Evolutionary conservation across 2,797 vertebrate species (phyloP), one percentile per base, ranked within the genome.

Genomic region (Atherinosoma microstoma): DNA sequence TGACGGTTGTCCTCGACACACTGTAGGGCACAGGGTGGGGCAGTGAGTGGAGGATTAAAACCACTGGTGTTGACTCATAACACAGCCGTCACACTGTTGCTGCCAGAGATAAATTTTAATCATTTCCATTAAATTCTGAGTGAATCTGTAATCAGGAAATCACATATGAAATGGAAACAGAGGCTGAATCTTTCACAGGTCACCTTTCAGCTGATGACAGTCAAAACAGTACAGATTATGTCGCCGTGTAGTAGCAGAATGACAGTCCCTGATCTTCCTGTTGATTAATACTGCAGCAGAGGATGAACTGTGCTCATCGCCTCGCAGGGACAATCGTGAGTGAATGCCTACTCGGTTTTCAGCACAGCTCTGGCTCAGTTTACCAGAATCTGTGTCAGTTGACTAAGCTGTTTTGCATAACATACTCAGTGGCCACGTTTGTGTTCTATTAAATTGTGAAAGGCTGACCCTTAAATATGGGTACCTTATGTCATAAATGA

Each of bases 361-460:
- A 79, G 62, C 67, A 22, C 82, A 74, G 64, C 82, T 84, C 71
- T 49, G 51, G 71, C 78, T 91, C 86, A 80, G 82, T 70, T 89
- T 82, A 82, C 64, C 69, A 75, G 67, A 90, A 87, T 87, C 87
- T 88, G 78, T 88, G 87, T 92, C 89, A 91, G 71, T 83, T 89
- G 86, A 87, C 87, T 85, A 84, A 90, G 75, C 84, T 27, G 35
- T 82, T 92, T 89, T 90, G 75, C 85, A 69, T 89, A 90, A 92
- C 82, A 32, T 79, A 70, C 68, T 76, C 57, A 64, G 73, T 67
- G 34, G 56, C 62, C 73, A 75, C 60, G 42, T 64, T 77, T 65
- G 58, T 24, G 60, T 70, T 71, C 24, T 58, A 73, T 60, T 81
- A 54, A 84, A 78, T 3, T 54, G 38, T 20, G 45, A 75, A 70